Evolutionary conservation across 1,140 invertebrate species (phyloP), one percentile per base, ranked within the genome.

Genomic region (Eciton burchellii): DNA sequence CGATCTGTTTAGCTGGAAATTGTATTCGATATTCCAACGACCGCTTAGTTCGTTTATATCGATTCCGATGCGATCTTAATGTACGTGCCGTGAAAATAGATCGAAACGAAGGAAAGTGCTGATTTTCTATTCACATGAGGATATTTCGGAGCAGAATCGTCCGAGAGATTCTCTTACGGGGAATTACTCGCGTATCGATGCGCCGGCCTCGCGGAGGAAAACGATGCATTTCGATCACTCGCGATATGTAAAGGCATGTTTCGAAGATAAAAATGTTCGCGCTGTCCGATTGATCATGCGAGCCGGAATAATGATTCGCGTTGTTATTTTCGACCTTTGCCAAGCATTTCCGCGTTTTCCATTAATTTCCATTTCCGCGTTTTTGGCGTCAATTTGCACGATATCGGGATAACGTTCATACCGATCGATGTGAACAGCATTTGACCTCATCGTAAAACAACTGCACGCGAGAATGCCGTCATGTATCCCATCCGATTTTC

Each of bases 281-380:
- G 35, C 11, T 5, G 24, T n/a, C 8, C 21, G 45, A 16, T 60
- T 66, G 29, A 70, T 24, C 62, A 54, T 14, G 43, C 12, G 14
- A 66, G 12, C 70, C 52, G 29, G 29, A 59, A 79, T 49, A 83
- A 83, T 65, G 12, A 79, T 62, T 81, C 60, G 49, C n/a, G 21
- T 82, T 63, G 54, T 83, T 83, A 79, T 83, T 68, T 83, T 60
- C 62, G 6, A 54, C n/a, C 35, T n/a, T n/a, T 63, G 35, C 57
- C 49, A 35, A n/a, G n/a, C 41, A 49, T n/a, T 45, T 43, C 26
- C 73, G 26, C n/a, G n/a, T n/a, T n/a, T n/a, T n/a, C n/a, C n/a
- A n/a, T n/a, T 45, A 54, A 65, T 49, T 60, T 72, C 47, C 57
- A 68, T 72, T 81, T 60, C 54, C 43, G 0, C 14, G n/a, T 19